These are phyloP conservation scores for Decapterus maruadsi DNA, from an alignment of 2,797 vertebrate species.

Conservation along the genomic window DNA sequence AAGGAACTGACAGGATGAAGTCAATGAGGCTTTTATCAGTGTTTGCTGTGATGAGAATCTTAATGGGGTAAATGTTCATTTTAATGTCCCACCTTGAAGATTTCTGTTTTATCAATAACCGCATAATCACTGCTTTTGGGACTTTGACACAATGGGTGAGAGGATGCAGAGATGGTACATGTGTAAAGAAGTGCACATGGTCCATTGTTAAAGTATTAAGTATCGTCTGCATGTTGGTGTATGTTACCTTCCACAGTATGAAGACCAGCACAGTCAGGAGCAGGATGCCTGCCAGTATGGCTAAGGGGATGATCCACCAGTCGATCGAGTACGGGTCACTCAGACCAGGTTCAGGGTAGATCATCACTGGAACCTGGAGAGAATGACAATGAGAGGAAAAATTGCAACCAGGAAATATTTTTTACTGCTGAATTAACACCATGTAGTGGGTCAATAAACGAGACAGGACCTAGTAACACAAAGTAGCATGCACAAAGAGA, in stretches of 20 bases:
- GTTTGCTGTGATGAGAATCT: not conserved
- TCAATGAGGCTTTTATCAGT: not conserved
- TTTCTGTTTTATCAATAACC: not conserved
- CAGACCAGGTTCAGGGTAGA: conserved; percentile 89
- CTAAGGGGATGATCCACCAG: conserved; percentile 95
- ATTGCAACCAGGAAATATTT: not conserved
- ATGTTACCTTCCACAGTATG: conserved; percentile 92
- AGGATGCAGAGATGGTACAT: no score
- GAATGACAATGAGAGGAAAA: not conserved
- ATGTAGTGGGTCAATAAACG: not conserved
- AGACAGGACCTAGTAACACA: not conserved
- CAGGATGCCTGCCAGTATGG: conserved; percentile 89
- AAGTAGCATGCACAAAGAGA: not conserved
- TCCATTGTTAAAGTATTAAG: not conserved
- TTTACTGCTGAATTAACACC: not conserved
- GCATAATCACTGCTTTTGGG: not conserved
- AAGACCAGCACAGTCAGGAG: conserved; percentile 89
- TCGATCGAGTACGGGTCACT: conserved; percentile 86
- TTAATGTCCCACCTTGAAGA: not conserved
- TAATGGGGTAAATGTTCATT: not conserved
- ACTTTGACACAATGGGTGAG: not conserved
- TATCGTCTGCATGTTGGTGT: no score
- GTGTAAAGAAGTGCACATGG: no score
- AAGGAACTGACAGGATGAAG: conserved; percentile 11
- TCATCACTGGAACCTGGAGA: conserved; percentile 88